A percentile compares a stretch with the other conserved stretches of the same genome.
Evolutionary conservation across 37 sponge, comb jelly and placozoan species (phyloP).

Genomic region (Aphrocallistes beatrix): DNA sequence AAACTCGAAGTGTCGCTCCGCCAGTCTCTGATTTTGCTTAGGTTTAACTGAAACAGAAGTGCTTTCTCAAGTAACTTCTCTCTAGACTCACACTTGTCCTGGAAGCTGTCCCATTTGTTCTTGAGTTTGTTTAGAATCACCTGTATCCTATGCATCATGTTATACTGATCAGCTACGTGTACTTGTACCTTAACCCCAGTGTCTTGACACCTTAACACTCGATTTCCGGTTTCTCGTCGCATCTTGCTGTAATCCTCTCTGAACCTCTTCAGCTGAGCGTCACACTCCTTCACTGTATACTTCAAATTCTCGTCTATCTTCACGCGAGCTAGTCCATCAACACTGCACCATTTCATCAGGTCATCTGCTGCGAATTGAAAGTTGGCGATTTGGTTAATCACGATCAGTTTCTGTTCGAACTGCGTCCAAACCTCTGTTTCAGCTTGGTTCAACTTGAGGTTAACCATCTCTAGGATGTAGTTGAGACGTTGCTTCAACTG

Average conservation of each 20-base stretch:
- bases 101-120: not conserved
- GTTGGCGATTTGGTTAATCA: not conserved
- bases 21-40: not conserved
- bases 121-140: not conserved
- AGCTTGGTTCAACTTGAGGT: not conserved
- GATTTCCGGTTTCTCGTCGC: not conserved
- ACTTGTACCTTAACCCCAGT: not conserved
- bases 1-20: not conserved
- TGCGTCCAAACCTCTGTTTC: not conserved
- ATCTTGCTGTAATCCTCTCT: slow-evolving; percentile 2
- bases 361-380: not conserved
- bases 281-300: not conserved
- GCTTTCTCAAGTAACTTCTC: not conserved
- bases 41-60: not conserved
- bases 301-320: not conserved
- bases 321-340: not conserved
- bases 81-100: slow-evolving; percentile 1
- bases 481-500: slow-evolving; percentile 9
- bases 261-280: not conserved
- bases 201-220: slow-evolving; percentile 8
- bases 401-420: not conserved
- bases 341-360: not conserved
- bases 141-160: not conserved
- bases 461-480: not conserved
- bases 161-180: not conserved